phyloP scores from a whole-genome alignment of 2,113 vertebrate species.

The Cephalopholis sonnerati region DNA sequence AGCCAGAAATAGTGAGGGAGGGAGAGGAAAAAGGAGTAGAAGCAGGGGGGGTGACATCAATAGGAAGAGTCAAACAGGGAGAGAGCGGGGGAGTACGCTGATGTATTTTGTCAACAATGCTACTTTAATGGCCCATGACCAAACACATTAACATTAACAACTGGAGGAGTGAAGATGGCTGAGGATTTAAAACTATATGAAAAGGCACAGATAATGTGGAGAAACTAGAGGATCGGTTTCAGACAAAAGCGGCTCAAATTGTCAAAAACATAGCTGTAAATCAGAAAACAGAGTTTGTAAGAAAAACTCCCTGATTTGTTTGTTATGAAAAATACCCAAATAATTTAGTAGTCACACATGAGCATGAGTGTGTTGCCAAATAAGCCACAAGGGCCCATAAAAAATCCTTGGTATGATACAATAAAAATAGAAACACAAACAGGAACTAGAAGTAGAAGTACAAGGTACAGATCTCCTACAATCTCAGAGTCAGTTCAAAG shows the following conservation, averaged over 20 bases:
- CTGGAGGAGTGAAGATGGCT: neutral
- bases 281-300: neutral
- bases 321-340: neutral
- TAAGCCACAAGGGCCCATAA: neutral
- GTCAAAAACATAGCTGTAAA: neutral
- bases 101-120: constrained; percentile 44
- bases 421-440: neutral
- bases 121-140: constrained; percentile 48
- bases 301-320: neutral
- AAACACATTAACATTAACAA: constrained; percentile 49
- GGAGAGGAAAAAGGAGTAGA: neutral
- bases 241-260: neutral
- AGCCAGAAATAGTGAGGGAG: neutral
- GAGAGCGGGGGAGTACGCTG: neutral
- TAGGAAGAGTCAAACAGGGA: neutral
- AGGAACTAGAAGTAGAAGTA: neutral
- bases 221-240: neutral
- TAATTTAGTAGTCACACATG: neutral
- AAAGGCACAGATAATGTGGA: neutral
- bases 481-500: neutral
- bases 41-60: neutral
- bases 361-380: neutral
- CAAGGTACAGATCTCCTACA: neutral
- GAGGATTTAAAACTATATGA: constrained; percentile 22
- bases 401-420: neutral